These are phyloP conservation scores for Hyla sarda DNA, from an alignment of 2,113 vertebrate species.

Conservation along the genomic window DNA sequence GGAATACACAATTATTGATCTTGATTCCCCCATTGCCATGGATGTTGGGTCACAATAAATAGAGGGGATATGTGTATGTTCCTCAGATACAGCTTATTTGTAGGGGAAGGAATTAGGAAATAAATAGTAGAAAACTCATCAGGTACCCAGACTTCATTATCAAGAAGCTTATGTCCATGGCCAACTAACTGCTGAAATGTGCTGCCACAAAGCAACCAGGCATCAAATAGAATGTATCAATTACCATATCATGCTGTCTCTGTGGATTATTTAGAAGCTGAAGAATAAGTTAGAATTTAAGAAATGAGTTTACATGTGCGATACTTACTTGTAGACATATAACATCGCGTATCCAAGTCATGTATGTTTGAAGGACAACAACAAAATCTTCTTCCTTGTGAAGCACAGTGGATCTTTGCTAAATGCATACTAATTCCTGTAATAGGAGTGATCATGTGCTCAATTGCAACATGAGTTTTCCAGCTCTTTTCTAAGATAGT, in stretches of 20 bases:
- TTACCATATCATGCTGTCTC: too few relatives aligned
- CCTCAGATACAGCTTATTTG: too few relatives aligned
- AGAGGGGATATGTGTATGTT: too few relatives aligned
- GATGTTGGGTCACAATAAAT: not conserved
- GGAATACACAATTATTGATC: not conserved
- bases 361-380: not conserved
- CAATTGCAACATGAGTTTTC: not conserved
- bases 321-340: not conserved
- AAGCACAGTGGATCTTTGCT: not conserved
- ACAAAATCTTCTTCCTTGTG: not conserved
- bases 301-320: not conserved
- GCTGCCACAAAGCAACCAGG: not conserved
- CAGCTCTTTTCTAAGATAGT: not conserved
- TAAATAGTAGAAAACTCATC: not conserved
- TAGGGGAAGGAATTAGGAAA: too few relatives aligned
- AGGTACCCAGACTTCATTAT: not conserved
- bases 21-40: not conserved
- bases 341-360: not conserved
- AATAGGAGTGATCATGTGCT: not conserved
- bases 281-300: not conserved
- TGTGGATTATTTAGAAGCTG: too few relatives aligned
- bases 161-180: not conserved
- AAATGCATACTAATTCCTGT: not conserved
- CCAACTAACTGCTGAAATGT: not conserved
- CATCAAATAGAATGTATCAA: not conserved